Evolutionary conservation across 2,888 invertebrate genomes (phyloP).

Genomic region (Hecatera dysodea): DNA sequence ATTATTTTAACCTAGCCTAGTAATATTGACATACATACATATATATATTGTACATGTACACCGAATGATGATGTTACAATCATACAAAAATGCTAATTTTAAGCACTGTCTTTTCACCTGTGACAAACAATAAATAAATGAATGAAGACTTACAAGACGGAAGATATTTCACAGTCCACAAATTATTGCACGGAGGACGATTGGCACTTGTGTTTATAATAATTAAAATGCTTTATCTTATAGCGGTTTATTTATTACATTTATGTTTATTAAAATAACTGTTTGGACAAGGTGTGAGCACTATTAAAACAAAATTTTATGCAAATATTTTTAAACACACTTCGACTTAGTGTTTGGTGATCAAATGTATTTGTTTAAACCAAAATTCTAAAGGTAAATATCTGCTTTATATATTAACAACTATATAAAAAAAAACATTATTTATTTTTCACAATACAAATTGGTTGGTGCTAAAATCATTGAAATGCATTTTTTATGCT

Average conservation of each 20-base stretch:
- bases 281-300: neutral
- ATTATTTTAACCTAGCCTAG: too few species aligned
- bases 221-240: slow-evolving; percentile 2
- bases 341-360: slow-evolving; percentile 48
- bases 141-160: too few species aligned
- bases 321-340: neutral
- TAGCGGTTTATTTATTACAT: neutral
- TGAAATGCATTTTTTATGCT: neutral
- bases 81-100: too few species aligned
- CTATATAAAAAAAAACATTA: slow-evolving; percentile 5
- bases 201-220: neutral
- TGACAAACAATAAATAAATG: too few species aligned
- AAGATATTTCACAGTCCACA: neutral
- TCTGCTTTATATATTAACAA: slow-evolving; percentile 44
- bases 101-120: too few species aligned
- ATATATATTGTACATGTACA: too few species aligned
- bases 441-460: slow-evolving; percentile 13
- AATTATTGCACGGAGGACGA: neutral
- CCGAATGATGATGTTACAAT: too few species aligned
- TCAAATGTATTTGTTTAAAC: slow-evolving; percentile 27
- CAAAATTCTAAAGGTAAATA: slow-evolving; percentile 66
- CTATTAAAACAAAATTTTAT: neutral
- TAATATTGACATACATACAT: too few species aligned
- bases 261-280: slow-evolving; percentile 14
- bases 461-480: neutral